Base-by-base conservation (phyloP, 2,888 invertebrate species). In the Gandaritis pyraliata region DNA sequence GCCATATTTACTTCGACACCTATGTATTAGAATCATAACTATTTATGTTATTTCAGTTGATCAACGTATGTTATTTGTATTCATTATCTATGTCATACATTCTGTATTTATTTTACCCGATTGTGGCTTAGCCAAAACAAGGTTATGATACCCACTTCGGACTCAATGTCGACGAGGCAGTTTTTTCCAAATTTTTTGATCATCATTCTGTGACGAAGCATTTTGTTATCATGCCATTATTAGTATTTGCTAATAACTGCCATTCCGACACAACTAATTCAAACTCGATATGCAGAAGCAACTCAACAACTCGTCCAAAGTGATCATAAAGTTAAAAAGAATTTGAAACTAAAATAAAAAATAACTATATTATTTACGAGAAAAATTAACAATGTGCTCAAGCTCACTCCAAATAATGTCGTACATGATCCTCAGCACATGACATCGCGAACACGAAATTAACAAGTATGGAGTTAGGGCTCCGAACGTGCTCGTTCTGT, bases 121-220 rank as follows among this genome's bases (percentile, higher is more conserved):
- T 16, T 57, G 13, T 45, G 43, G 48, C 39, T 15, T 13, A 23
- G 15, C 49, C 48, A 12, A 51, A 48, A 15, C 15, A 29, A 23
- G 18, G 30, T 70, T 70, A 58, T 66, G 72, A 76, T 69, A 60
- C 66, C 67, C 80, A 84, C 82, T 74, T 82, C 75, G 75, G 77
- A 75, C 82, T 0, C 83, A 80, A 82, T 82, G 85, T 80, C 78
- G 72, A 74, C 78, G 72, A 74, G 81, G 83, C 82, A 81, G 80
- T 70, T 78, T 72, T 46, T 87, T 86, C 83, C 72, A 84, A 87
- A 86, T 83, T 86, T 75, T 73, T 74, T 70, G 68, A 67, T 69
- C 74, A 68, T 63, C 59, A 67, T 67, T 71, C 72, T 49, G 53
- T 71, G 73, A 70, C 64, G 33, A 68, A 67, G 69, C 74, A 76